Evolutionary conservation across 2,113 vertebrate genomes (phyloP).

Genomic region (Struthidea cinerea): DNA sequence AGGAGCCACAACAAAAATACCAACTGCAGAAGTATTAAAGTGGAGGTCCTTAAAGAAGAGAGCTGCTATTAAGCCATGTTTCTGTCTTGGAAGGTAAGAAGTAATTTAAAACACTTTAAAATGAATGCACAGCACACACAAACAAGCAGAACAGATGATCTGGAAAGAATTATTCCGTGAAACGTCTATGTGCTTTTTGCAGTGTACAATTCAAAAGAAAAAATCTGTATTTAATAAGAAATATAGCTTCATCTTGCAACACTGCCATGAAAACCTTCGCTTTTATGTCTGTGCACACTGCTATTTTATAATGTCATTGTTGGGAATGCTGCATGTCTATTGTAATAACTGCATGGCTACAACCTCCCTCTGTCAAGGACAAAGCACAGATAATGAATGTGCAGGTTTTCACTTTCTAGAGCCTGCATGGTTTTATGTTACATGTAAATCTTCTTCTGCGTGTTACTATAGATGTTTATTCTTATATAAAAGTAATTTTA

Average conservation of each 20-base stretch:
- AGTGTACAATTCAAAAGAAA: not conserved
- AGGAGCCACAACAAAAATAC: not conserved
- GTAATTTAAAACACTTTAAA: not conserved
- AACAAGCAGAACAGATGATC: not conserved
- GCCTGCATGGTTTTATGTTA: not conserved
- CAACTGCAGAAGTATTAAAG: not conserved
- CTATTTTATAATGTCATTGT: not conserved
- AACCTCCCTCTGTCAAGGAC: not conserved
- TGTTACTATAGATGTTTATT: not conserved
- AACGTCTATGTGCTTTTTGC: not conserved
- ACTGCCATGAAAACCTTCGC: not conserved
- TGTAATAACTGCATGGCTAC: not conserved
- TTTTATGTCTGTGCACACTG: not conserved
- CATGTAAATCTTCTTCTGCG: not conserved
- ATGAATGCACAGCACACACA: not conserved
- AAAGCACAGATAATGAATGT: not conserved
- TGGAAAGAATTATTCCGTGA: not conserved
- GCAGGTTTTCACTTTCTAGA: not conserved
- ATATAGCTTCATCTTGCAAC: not conserved
- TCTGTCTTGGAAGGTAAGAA: conserved; percentile 66
- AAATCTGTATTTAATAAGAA: not conserved
- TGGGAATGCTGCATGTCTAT: not conserved
- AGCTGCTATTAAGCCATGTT: conserved; percentile 59
- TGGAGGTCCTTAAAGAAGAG: not conserved
- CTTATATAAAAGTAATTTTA: not conserved